Percentiles rank a stretch among this genome's conserved stretches.
These are phyloP conservation scores for Drosophila pandora DNA, from an alignment of 1,140 invertebrate species.

Conservation along the genomic window DNA sequence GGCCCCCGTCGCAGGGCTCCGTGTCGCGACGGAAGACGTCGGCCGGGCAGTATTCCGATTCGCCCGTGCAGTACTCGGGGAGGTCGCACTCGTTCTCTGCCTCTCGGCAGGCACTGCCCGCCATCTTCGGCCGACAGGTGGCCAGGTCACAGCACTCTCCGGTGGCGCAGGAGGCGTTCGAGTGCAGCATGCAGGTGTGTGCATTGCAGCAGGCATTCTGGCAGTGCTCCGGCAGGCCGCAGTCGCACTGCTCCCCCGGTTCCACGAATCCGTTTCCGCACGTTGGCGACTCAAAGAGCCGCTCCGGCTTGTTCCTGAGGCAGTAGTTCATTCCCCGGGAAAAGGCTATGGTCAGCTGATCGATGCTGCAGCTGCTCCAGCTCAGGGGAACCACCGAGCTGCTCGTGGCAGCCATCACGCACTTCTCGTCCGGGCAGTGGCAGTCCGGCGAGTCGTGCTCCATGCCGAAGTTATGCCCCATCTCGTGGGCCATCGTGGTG, in stretches of 20 bases:
- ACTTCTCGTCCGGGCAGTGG: constrained; percentile 93
- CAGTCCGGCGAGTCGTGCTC: constrained; percentile 96
- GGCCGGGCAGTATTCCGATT: constrained; percentile 95
- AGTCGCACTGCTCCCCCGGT: constrained; percentile 97
- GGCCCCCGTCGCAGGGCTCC: constrained; percentile 89
- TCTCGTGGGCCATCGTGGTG: constrained; percentile 98
- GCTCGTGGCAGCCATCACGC: constrained; percentile 98
- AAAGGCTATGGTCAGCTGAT: constrained; percentile 95
- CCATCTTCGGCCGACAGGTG: constrained; percentile 74
- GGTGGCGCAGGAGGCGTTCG: constrained; percentile 95
- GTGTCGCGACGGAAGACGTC: constrained; percentile 97
- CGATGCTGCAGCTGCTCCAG: constrained; percentile 95
- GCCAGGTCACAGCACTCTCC: constrained; percentile 96
- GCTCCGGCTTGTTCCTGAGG: constrained; percentile 89
- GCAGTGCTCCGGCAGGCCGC: constrained; percentile 91
- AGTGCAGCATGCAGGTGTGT: constrained; percentile 91
- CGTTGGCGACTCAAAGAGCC: constrained; percentile 93
- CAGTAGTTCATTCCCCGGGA: constrained; percentile 99
- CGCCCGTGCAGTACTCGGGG: constrained; percentile 97
- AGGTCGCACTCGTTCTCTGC: constrained; percentile 96
- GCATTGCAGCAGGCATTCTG: constrained; percentile 96
- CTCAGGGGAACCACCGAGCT: constrained; percentile 92
- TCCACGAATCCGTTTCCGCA: constrained; percentile 99
- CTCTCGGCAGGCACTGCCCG: constrained; percentile 89
- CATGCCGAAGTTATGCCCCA: constrained; percentile 99